phyloP scores from a whole-genome alignment of 2,888 invertebrate genomes.

The Agriotes lineatus region DNA sequence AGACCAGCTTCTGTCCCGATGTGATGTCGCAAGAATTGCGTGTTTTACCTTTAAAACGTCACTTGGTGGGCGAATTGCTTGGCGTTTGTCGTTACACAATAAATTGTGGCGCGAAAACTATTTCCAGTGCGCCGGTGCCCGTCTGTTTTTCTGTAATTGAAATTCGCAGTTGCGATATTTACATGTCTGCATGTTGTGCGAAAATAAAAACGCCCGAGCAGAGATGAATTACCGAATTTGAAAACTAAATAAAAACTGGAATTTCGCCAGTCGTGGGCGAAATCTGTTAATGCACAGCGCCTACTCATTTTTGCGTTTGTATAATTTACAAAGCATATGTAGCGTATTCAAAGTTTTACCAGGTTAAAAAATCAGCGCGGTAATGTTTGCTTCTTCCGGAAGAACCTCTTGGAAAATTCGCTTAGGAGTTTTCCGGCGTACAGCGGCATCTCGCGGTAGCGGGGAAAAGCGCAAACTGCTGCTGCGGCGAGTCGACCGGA shows the following conservation, averaged over 20 bases:
- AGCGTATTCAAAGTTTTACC: too few species aligned
- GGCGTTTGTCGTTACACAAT: not conserved
- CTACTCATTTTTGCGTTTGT: constrained; percentile 5
- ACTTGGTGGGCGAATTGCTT: not conserved
- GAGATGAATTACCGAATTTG: constrained; percentile 21
- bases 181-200: too few species aligned
- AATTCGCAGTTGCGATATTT: too few species aligned
- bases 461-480: not conserved
- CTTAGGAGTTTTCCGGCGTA: too few species aligned
- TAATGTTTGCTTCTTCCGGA: too few species aligned
- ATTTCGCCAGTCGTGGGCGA: constrained; percentile 25
- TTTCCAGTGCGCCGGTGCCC: too few species aligned
- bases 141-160: too few species aligned
- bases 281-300: constrained; percentile 11
- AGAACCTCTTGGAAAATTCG: too few species aligned
- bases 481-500: not conserved
- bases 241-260: constrained; percentile 25
- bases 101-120: not conserved
- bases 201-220: too few species aligned
- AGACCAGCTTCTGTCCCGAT: constrained; percentile 14
- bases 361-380: too few species aligned
- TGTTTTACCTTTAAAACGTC: constrained; percentile 11
- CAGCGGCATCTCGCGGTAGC: constrained; percentile 9
- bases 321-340: not conserved
- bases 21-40: constrained; percentile 25